phyloP scores from a whole-genome alignment of 2,113 vertebrate species.

The Zapus hudsonius region DNA sequence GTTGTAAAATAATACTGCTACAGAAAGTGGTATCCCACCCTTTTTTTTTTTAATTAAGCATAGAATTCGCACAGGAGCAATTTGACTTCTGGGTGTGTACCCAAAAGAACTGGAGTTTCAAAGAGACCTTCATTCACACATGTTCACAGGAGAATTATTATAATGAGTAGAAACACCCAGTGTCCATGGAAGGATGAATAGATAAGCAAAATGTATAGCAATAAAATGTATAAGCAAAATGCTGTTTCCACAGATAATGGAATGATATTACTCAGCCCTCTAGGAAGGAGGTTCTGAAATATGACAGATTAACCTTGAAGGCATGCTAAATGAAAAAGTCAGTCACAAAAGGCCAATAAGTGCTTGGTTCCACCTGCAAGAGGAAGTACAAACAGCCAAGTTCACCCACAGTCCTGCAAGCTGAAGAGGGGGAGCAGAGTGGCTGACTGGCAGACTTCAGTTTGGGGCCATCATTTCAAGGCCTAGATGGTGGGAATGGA shows the following conservation, averaged over 20 bases:
- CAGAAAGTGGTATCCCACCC: neutral
- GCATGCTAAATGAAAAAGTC: neutral
- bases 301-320: neutral
- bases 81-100: neutral
- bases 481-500: too few species aligned
- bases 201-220: too few species aligned
- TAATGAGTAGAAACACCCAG: too few species aligned
- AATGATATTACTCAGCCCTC: neutral
- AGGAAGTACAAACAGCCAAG: neutral
- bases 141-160: neutral
- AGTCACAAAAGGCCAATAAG: neutral
- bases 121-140: neutral
- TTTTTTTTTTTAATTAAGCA: neutral
- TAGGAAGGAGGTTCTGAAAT: neutral
- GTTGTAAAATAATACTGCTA: neutral
- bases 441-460: too few species aligned
- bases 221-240: too few species aligned
- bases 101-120: neutral
- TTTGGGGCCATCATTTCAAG: too few species aligned
- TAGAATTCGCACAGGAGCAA: neutral
- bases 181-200: too few species aligned
- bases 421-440: too few species aligned
- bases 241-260: neutral
- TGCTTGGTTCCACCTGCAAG: neutral
- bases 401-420: neutral